A percentile compares a stretch with the other conserved stretches of the same genome.
These are phyloP conservation scores for Tribolium castaneum DNA, from an alignment of 1,140 invertebrate genomes.

Conservation along the genomic window DNA sequence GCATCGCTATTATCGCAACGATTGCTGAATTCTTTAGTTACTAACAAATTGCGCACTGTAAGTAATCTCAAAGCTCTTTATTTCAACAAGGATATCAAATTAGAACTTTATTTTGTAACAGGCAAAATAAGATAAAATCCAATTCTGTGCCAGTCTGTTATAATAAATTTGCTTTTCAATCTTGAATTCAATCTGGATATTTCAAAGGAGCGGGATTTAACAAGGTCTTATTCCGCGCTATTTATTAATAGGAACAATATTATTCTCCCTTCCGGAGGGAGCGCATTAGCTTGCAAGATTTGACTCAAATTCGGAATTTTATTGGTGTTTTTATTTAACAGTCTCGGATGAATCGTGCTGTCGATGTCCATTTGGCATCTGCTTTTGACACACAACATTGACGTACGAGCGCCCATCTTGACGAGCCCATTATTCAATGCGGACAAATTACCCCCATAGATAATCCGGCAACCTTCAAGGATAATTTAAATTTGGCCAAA, in stretches of 20 bases:
- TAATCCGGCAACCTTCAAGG: background rate
- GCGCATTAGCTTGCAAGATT: background rate
- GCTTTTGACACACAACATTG: background rate
- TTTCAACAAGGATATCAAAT: background rate
- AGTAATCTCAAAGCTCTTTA: background rate
- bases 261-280: background rate
- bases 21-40: no score
- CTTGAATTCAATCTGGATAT: conserved; percentile 1
- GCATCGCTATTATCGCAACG: no score
- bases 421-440: background rate
- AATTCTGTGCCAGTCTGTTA: conserved; percentile 1
- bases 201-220: conserved; percentile 8
- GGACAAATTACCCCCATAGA: background rate
- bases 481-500: background rate
- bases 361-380: no score
- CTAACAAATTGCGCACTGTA: no score
- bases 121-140: conserved; percentile 2
- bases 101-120: background rate
- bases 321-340: no score
- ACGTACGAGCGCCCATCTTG: background rate
- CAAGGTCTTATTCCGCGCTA: conserved; percentile 3
- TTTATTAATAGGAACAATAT: conserved; percentile 30
- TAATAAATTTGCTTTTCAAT: conserved; percentile 2
- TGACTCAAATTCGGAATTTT: no score
- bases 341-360: no score